Base-by-base conservation (phyloP, 2,797 vertebrate species). In the Dallia pectoralis region DNA sequence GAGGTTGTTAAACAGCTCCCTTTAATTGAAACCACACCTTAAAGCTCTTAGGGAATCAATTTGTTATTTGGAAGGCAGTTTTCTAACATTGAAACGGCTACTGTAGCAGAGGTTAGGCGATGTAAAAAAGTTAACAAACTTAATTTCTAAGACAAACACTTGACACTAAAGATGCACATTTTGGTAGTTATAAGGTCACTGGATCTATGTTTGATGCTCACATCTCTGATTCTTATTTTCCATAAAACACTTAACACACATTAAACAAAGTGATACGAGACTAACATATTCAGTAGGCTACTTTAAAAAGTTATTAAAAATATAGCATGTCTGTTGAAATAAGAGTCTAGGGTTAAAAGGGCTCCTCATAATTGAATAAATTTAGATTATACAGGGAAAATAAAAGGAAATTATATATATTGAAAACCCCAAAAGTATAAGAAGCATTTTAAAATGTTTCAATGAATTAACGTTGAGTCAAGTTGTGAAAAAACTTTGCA, bases 121-220 rank as follows among this genome's bases (percentile, higher is more conserved):
- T 33, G 72, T 73, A 83, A 76, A 84, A 77, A 77, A 86, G 74
- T 68, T 84, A 74, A 69, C 73, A 70, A 33, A 71, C 53, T 69
- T 32, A 15, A 61, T 62, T 67, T 56, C 62, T 71, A 18, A 78
- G 77, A 76, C 83, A 82, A 73, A 79, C 73, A 83, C 78, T 56
- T 83, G 75, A 81, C 78, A 81, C 82, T 84, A 92, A 82, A 79
- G 79, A 87, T 89, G 87, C 85, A 88, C 84, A 90, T 92, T 91
- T 93, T 90, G 91, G 90, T 91, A 91, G 89, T 88, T 84, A 70
- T 88, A 89, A 91, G 87, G 87, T 91, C 81, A 89, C 86, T 89
- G 85, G 29, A 86, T 87, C 86, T 89, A 89, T 77, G 27, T 85
- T n/a, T 82, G 79, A 83, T 77, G 85, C 84, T 87, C 77, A 87